Evolutionary conservation across 2,113 vertebrate species (phyloP).

Genomic region (Callithrix jacchus): DNA sequence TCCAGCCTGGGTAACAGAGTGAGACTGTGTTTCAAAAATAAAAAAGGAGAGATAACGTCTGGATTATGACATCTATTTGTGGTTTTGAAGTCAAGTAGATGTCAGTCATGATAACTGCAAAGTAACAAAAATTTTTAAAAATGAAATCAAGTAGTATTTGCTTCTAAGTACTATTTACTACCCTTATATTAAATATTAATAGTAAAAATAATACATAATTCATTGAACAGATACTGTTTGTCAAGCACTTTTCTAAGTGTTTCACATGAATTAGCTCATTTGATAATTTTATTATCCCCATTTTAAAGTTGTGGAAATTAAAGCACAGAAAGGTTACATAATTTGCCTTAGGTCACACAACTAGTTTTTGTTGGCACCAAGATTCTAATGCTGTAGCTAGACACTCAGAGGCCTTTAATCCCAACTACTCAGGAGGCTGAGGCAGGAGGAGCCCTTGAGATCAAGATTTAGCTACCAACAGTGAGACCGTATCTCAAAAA

Average conservation of each 20-base stretch:
- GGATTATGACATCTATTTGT: background rate
- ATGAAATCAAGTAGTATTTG: background rate
- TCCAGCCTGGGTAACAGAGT: too few relatives aligned
- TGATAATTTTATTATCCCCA: background rate
- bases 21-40: background rate
- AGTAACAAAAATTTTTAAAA: too few relatives aligned
- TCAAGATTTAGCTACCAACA: background rate
- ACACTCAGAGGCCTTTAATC: background rate
- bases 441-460: background rate
- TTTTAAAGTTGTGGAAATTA: background rate
- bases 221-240: background rate
- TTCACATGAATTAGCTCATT: background rate
- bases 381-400: background rate
- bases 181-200: background rate
- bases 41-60: background rate
- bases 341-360: background rate
- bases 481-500: background rate
- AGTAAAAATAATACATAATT: background rate
- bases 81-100: background rate
- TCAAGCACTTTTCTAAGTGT: constrained; percentile 13
- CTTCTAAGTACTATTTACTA: background rate
- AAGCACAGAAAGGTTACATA: background rate
- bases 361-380: background rate
- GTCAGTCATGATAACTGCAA: too few relatives aligned
- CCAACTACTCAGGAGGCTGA: background rate